phyloP scores from a whole-genome alignment of 2,113 vertebrate genomes.

The Chaetura pelagica region DNA sequence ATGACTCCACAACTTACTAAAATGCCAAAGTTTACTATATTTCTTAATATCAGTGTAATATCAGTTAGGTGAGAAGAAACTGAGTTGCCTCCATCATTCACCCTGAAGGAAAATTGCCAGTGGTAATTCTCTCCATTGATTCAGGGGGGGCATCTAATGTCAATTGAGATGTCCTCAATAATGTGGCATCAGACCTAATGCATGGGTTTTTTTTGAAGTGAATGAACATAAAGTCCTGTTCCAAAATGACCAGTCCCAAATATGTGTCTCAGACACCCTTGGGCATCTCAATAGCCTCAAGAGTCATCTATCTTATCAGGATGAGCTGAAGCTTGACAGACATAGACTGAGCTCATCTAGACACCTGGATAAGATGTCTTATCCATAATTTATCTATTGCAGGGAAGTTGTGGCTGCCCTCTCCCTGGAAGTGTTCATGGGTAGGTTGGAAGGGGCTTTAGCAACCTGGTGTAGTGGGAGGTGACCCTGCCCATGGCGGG shows the following conservation, averaged over 20 bases:
- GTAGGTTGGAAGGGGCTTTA: too few relatives aligned
- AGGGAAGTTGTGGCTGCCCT: too few relatives aligned
- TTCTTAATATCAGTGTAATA: too few relatives aligned
- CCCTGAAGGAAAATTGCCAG: neutral
- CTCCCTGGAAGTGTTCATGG: too few relatives aligned
- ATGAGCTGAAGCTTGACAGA: neutral
- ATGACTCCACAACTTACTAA: neutral
- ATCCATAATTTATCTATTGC: neutral
- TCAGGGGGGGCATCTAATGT: fast-evolving
- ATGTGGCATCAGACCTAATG: neutral
- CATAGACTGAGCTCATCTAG: neutral
- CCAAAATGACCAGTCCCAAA: neutral
- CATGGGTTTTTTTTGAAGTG: neutral
- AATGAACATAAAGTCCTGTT: neutral
- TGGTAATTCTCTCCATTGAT: neutral
- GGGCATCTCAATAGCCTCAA: neutral
- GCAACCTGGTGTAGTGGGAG: too few relatives aligned
- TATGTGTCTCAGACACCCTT: neutral
- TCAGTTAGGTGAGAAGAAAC: neutral
- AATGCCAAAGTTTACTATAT: neutral
- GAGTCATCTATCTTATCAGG: neutral
- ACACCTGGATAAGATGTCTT: neutral
- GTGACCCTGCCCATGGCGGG: too few relatives aligned
- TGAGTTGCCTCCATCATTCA: neutral
- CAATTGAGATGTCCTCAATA: neutral